A percentile compares a stretch with the other conserved stretches of the same genome.
phyloP scores from a whole-genome alignment of 2,888 invertebrate genomes.

The Amblyteles armatorius region DNA sequence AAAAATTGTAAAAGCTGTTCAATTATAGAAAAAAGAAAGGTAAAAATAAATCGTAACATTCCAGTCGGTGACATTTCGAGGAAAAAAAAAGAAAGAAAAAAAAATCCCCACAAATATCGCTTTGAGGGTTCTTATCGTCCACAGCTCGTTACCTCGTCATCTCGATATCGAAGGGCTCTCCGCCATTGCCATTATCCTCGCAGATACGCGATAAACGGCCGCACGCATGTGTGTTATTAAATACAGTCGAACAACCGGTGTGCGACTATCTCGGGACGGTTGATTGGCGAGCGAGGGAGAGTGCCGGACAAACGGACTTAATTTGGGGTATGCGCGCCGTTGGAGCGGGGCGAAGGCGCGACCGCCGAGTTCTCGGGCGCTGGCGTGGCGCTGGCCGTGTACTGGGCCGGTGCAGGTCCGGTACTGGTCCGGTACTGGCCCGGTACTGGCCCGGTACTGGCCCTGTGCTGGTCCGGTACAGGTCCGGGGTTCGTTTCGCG shows the following conservation, averaged over 20 bases:
- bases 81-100: not conserved
- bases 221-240: conserved; percentile 7
- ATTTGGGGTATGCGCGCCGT: conserved; percentile 73
- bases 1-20: too few relatives aligned
- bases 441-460: not conserved
- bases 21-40: not conserved
- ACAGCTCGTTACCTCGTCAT: conserved; percentile 72
- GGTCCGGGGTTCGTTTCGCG: conserved; percentile 2
- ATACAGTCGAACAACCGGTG: not conserved
- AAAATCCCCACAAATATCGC: conserved; percentile 66
- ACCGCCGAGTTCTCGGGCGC: not conserved
- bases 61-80: not conserved
- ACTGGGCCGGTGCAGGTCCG: too few relatives aligned
- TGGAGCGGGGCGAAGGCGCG: conserved; percentile 64
- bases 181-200: conserved; percentile 23
- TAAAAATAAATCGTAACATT: not conserved
- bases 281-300: conserved; percentile 75
- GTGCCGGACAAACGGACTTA: conserved; percentile 80
- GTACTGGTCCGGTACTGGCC: too few relatives aligned
- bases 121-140: conserved; percentile 69
- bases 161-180: conserved; percentile 67
- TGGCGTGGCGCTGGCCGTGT: not conserved
- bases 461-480: too few relatives aligned
- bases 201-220: not conserved
- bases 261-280: conserved; percentile 54